These are phyloP conservation scores for Dermatophagoides farinae DNA, from an alignment of 1,140 invertebrate species.

Conservation along the genomic window DNA sequence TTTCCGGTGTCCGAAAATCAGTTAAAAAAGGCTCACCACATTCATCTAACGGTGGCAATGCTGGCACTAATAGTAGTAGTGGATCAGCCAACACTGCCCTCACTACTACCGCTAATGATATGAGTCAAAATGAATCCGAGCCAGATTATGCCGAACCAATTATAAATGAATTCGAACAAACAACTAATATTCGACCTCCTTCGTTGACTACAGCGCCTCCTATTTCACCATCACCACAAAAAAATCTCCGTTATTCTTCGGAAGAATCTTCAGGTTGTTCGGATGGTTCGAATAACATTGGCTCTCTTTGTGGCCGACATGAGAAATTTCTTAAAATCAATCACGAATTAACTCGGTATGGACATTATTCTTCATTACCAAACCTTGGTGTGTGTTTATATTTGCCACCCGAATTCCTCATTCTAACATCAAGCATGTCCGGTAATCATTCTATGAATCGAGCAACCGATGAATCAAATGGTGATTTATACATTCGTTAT, in stretches of 20 bases:
- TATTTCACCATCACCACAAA: background rate
- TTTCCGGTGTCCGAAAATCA: background rate
- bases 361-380: background rate
- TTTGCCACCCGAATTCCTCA: background rate
- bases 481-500: background rate
- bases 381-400: slow-evolving; percentile 5
- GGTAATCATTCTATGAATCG: background rate
- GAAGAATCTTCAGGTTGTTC: background rate
- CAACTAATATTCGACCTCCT: background rate
- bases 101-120: background rate
- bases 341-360: background rate
- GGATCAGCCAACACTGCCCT: background rate
- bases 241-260: background rate
- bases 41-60: background rate
- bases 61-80: background rate
- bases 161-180: background rate
- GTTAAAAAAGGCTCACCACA: background rate
- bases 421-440: background rate
- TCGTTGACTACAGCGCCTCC: background rate
- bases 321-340: background rate
- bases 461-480: background rate
- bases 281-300: background rate
- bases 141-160: slow-evolving; percentile 12
- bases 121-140: background rate
- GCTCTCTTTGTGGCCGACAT: background rate